Percentiles rank a stretch among this genome's conserved stretches.
These are phyloP conservation scores for Phyllotis vaccarum DNA, from an alignment of 2,797 vertebrate genomes.

Conservation along the genomic window DNA sequence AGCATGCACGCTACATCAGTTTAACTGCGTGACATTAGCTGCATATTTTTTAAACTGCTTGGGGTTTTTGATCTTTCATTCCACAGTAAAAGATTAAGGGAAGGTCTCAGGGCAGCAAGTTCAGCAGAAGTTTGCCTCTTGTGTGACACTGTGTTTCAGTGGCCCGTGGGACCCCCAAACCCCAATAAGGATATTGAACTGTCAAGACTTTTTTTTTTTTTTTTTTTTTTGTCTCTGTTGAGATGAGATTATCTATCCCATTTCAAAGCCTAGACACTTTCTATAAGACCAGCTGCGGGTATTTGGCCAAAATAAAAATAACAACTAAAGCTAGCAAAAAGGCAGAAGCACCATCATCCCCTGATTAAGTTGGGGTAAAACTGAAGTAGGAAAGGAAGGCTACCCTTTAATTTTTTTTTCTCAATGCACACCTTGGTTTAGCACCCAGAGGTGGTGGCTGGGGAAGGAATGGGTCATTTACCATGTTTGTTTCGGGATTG, in stretches of 20 bases:
- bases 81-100: constrained; percentile 81
- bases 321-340: background rate
- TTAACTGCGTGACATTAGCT: constrained; percentile 86
- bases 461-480: constrained; percentile 71
- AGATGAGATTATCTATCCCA: constrained; percentile 87
- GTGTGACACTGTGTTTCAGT: constrained; percentile 86
- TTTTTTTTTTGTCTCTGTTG: constrained; percentile 80
- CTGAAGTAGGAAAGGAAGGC: constrained; percentile 83
- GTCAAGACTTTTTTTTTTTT: constrained; percentile 84
- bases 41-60: constrained; percentile 85
- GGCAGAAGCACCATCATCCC: constrained; percentile 53
- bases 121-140: constrained; percentile 90
- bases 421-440: constrained; percentile 75
- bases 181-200: constrained; percentile 83
- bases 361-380: constrained; percentile 83
- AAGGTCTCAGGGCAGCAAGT: constrained; percentile 87
- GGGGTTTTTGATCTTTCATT: constrained; percentile 68
- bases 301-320: constrained; percentile 80
- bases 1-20: constrained; percentile 87
- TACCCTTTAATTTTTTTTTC: constrained; percentile 79
- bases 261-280: constrained; percentile 83
- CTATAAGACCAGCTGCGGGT: constrained; percentile 83
- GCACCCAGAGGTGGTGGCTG: constrained; percentile 59
- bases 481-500: constrained; percentile 79
- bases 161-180: constrained; percentile 81